phyloP scores from a whole-genome alignment of 2,797 vertebrate species.

The Anomalospiza imberbis region DNA sequence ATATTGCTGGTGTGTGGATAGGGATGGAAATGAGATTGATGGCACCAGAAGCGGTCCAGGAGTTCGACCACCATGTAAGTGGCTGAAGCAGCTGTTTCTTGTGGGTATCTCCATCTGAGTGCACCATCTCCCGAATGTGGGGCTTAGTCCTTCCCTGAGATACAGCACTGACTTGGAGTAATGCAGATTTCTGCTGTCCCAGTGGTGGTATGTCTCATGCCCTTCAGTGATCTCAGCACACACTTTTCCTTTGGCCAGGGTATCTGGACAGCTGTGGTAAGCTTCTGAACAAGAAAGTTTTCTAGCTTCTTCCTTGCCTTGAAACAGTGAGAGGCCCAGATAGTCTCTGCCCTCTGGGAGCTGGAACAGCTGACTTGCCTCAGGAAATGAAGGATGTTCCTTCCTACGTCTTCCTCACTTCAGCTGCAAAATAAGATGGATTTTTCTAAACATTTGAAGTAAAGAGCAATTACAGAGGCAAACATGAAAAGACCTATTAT shows the following conservation, averaged over 20 bases:
- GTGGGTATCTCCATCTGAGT: neutral
- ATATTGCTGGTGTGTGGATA: constrained; percentile 93
- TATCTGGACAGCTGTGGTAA: neutral
- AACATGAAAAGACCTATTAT: neutral
- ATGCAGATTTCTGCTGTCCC: neutral
- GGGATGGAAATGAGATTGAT: constrained; percentile 83
- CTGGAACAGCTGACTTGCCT: neutral
- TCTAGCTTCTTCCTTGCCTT: neutral
- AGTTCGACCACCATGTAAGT: constrained; percentile 88
- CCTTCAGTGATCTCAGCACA: neutral
- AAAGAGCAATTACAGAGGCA: neutral
- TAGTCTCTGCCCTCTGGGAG: neutral
- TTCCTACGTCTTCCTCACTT: neutral
- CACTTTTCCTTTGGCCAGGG: neutral
- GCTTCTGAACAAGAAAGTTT: neutral
- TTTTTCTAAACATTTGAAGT: neutral
- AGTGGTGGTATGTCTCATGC: rapidly evolving
- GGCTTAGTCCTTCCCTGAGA: neutral
- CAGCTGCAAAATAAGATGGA: neutral
- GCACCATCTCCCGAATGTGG: neutral
- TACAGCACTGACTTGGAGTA: neutral
- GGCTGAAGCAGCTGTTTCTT: neutral
- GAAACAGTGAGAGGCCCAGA: neutral
- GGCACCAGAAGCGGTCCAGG: constrained; percentile 81
- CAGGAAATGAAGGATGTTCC: neutral